These are phyloP conservation scores for Meandrina meandrites DNA, from an alignment of 92 coral and sea anemone genomes.

Conservation along the genomic window DNA sequence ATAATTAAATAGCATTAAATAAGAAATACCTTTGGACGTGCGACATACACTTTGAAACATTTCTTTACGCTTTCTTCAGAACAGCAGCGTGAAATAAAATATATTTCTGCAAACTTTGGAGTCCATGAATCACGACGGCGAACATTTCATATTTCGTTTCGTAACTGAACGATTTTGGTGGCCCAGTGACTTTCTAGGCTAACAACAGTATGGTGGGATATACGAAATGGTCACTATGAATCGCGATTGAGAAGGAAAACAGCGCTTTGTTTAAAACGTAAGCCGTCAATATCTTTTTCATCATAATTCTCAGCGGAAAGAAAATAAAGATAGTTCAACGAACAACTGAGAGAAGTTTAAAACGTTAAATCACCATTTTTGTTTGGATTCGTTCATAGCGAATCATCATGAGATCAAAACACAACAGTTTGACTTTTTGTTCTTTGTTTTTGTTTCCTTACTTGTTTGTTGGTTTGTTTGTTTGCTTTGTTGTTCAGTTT, in stretches of 20 bases:
- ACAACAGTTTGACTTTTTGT: too few relatives aligned
- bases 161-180: background rate
- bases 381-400: background rate
- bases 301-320: background rate
- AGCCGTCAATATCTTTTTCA: background rate
- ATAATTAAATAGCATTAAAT: too few relatives aligned
- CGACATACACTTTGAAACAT: background rate
- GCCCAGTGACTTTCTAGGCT: background rate
- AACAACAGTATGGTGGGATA: background rate
- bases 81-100: background rate
- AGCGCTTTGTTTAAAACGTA: background rate
- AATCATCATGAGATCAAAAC: background rate
- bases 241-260: background rate
- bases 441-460: background rate
- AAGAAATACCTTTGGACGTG: background rate
- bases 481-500: too few relatives aligned
- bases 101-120: background rate
- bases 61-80: background rate
- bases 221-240: background rate
- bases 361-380: too few relatives aligned
- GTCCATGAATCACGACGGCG: background rate
- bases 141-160: too few relatives aligned
- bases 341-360: background rate
- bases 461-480: background rate
- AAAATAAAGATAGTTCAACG: background rate